Percentiles rank a stretch among this genome's conserved stretches.
phyloP scores from a whole-genome alignment of 2,113 vertebrate genomes.

The Menidia beryllina region DNA sequence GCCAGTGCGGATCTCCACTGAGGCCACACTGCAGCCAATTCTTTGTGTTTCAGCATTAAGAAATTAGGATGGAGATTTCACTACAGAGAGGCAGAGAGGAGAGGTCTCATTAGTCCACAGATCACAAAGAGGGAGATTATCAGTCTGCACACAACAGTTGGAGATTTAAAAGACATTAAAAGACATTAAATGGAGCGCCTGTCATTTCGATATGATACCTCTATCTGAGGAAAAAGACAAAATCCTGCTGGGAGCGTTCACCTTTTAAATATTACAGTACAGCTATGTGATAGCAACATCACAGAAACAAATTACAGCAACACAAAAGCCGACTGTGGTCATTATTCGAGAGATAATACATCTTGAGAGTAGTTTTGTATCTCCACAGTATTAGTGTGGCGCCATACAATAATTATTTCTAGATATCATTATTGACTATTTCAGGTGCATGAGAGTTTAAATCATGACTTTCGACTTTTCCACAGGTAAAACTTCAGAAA shows the following conservation, averaged over 20 bases:
- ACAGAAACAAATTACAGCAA: conserved; percentile 32
- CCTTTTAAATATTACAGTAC: conserved; percentile 36
- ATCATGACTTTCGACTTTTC: background rate
- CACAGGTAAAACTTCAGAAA: background rate
- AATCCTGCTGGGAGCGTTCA: conserved; percentile 49
- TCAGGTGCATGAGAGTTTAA: background rate
- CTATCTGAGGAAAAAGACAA: conserved; percentile 51
- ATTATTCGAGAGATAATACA: conserved; percentile 27
- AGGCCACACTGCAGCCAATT: conserved; percentile 93
- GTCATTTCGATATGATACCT: conserved; percentile 72
- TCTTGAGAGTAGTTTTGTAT: background rate
- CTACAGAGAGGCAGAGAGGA: conserved; percentile 77
- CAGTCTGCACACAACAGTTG: conserved; percentile 77
- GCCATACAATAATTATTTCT: background rate
- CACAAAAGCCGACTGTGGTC: conserved; percentile 13
- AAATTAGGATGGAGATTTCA: conserved; percentile 90
- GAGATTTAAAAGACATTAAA: conserved; percentile 76
- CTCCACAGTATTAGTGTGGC: background rate
- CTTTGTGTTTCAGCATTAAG: conserved; percentile 94
- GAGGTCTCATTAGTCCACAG: conserved; percentile 80
- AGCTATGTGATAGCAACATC: conserved; percentile 43
- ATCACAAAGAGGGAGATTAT: conserved; percentile 75
- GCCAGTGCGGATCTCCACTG: conserved; percentile 89
- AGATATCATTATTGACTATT: background rate
- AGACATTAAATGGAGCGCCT: conserved; percentile 60